These are phyloP conservation scores for Silurus meridionalis DNA, from an alignment of 2,113 vertebrate genomes.

Conservation along the genomic window DNA sequence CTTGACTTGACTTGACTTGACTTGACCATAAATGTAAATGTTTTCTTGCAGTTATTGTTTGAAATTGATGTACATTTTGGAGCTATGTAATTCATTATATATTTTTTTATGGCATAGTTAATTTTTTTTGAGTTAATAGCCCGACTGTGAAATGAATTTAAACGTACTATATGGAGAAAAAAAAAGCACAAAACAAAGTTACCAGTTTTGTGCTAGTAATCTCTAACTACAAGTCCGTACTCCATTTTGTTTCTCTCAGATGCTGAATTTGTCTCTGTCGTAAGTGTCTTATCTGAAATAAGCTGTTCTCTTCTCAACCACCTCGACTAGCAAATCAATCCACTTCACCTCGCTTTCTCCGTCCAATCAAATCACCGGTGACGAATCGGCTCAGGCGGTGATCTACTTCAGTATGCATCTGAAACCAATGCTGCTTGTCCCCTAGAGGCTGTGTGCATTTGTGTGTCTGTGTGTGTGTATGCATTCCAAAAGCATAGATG, in stretches of 20 bases:
- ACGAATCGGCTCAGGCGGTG: not conserved
- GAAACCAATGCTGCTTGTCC: not conserved
- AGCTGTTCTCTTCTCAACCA: not conserved
- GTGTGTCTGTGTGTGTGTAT: slow-evolving; percentile 24
- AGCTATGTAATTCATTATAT: too few species aligned
- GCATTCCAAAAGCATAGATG: slow-evolving; percentile 19
- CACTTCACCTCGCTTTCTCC: not conserved
- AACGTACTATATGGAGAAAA: not conserved
- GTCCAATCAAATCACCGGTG: slow-evolving; percentile 42
- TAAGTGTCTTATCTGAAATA: not conserved
- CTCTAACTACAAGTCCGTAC: not conserved
- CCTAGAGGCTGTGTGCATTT: slow-evolving; percentile 4
- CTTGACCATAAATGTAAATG: too few species aligned
- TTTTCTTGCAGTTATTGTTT: too few species aligned
- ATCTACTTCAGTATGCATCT: slow-evolving; percentile 7
- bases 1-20: too few species aligned
- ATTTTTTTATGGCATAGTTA: too few species aligned
- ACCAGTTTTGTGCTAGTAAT: not conserved
- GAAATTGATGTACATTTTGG: too few species aligned
- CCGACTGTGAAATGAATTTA: not conserved
- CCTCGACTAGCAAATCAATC: slow-evolving; percentile 28
- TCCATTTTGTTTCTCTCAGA: not conserved
- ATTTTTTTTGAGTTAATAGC: not conserved
- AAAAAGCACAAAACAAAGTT: not conserved
- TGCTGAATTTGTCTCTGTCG: not conserved